phyloP scores from a whole-genome alignment of 2,797 vertebrate species.

The Gorsachius magnificus region DNA sequence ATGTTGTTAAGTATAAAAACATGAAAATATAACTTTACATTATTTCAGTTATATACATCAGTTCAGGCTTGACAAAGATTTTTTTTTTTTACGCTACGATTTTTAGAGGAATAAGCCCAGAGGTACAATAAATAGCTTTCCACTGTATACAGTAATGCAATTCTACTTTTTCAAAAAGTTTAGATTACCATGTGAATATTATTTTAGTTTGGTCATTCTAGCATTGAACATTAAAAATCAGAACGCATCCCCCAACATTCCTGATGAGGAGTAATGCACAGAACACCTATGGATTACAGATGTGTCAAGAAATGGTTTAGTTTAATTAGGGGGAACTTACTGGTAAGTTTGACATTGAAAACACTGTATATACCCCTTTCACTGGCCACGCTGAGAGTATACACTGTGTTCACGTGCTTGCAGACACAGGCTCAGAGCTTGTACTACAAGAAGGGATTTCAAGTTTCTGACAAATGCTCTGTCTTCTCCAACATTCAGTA shows the following conservation, averaged over 20 bases:
- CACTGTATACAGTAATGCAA: constrained; percentile 61
- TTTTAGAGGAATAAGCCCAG: constrained; percentile 79
- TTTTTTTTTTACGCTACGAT: constrained; percentile 48
- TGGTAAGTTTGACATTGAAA: neutral
- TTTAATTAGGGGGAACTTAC: neutral
- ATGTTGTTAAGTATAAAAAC: constrained; percentile 83
- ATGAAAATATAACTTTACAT: constrained; percentile 88
- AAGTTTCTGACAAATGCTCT: constrained; percentile 6
- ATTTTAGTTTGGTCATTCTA: constrained; percentile 78
- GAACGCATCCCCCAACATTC: constrained; percentile 68
- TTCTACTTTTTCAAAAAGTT: constrained; percentile 62
- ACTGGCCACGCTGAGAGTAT: neutral
- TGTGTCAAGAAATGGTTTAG: neutral
- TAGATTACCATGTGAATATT: constrained; percentile 64
- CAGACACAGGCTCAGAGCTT: constrained; percentile 6
- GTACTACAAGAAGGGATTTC: constrained; percentile 1
- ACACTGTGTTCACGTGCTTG: neutral
- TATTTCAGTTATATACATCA: constrained; percentile 83
- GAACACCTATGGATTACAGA: constrained; percentile 23
- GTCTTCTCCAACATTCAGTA: neutral
- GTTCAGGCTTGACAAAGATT: constrained; percentile 79
- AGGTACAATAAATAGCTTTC: constrained; percentile 77
- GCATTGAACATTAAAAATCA: constrained; percentile 60
- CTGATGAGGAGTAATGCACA: constrained; percentile 66
- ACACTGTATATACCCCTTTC: constrained; percentile 9